Conservation (phyloP, 2,888 invertebrate species). For the Melieria crassipennis region DNA sequence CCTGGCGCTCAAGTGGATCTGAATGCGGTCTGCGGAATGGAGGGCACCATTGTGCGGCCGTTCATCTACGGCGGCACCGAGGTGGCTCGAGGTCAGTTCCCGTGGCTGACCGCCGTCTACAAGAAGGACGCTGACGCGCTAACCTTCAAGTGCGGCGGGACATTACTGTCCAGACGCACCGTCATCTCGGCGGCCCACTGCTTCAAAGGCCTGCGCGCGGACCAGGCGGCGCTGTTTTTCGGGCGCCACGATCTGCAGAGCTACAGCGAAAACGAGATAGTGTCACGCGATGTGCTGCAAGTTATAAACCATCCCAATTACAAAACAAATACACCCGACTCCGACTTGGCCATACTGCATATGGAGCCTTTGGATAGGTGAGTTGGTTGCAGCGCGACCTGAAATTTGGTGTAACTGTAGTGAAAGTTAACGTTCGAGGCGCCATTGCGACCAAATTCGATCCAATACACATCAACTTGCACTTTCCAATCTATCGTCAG, state of each 20-base stretch:
- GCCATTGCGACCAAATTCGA: background rate
- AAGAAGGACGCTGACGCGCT: constrained; percentile 60
- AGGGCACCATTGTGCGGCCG: constrained; percentile 44
- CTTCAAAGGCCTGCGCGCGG: constrained; percentile 47
- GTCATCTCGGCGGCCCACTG: constrained; percentile 66
- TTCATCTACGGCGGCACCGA: constrained; percentile 48
- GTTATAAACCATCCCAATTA: constrained; percentile 66
- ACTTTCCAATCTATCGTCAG: background rate
- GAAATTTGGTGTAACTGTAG: too few relatives aligned
- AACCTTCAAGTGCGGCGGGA: constrained; percentile 60
- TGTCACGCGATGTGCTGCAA: constrained; percentile 43
- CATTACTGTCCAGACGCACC: constrained; percentile 54
- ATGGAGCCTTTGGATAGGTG: constrained; percentile 57
- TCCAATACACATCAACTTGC: background rate
- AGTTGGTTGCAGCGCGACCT: constrained; percentile 23
- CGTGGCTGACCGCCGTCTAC: constrained; percentile 76
- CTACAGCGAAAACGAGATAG: constrained; percentile 46
- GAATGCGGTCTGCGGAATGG: constrained; percentile 49
- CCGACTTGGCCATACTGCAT: constrained; percentile 68
- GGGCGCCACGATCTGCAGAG: constrained; percentile 63
- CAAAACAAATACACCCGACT: constrained; percentile 57
- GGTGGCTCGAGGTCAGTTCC: constrained; percentile 69
- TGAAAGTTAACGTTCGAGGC: background rate
- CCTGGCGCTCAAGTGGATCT: background rate
- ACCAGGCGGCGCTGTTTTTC: constrained; percentile 57